Percentiles rank a stretch among this genome's conserved stretches.
phyloP scores from a whole-genome alignment of 2,888 invertebrate genomes.

The Catocala fraxini region DNA sequence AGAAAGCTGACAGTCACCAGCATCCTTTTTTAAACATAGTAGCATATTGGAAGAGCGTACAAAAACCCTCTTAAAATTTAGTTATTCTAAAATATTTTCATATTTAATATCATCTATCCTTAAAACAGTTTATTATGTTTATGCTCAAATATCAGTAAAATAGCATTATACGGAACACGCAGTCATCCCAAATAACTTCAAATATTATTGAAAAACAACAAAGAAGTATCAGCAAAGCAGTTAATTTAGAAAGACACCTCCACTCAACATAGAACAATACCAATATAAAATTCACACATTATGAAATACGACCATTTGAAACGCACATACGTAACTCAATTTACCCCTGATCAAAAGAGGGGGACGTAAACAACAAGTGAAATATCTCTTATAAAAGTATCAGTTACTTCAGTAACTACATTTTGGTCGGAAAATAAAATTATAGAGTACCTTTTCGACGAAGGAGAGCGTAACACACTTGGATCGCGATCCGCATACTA shows the following conservation, averaged over 20 bases:
- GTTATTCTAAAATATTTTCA: no score
- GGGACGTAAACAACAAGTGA: constrained; percentile 60
- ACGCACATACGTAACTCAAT: constrained; percentile 55
- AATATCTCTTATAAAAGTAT: constrained; percentile 77
- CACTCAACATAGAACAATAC: background rate
- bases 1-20: no score
- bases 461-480: constrained; percentile 80
- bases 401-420: constrained; percentile 82
- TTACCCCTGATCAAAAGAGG: constrained; percentile 62
- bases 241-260: background rate
- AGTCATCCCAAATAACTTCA: no score
- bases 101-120: no score
- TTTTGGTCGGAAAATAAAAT: constrained; percentile 86
- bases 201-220: background rate
- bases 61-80: no score
- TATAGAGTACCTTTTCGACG: constrained; percentile 85
- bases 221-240: background rate
- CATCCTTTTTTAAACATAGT: no score
- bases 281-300: constrained; percentile 1
- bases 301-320: constrained; percentile 4
- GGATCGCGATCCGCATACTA: constrained; percentile 75
- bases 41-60: no score
- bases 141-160: no score
- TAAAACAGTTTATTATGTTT: no score
- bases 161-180: no score